A percentile compares a stretch with the other conserved stretches of the same genome.
phyloP scores from a whole-genome alignment of 1,140 invertebrate genomes.

The Anoplolepis gracilipes region DNA sequence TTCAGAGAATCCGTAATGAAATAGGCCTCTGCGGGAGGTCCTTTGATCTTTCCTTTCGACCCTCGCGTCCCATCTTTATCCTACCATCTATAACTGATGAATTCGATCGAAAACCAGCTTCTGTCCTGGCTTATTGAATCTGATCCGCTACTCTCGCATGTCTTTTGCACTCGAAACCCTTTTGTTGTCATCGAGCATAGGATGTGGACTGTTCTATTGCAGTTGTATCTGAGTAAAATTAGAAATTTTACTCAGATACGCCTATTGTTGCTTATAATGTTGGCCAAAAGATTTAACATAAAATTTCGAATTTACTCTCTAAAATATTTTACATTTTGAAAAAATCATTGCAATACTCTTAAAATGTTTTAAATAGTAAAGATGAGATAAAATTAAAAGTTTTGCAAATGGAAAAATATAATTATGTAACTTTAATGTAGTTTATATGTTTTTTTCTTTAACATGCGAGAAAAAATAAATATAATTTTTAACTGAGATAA shows the following conservation, averaged over 20 bases:
- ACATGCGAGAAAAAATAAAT: background rate
- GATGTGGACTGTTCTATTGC: background rate
- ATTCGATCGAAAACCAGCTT: slow-evolving; percentile 56
- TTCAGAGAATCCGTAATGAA: slow-evolving; percentile 43
- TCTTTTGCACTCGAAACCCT: slow-evolving; percentile 15
- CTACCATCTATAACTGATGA: slow-evolving; percentile 13
- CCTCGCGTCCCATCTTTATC: slow-evolving; percentile 42
- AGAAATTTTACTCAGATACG: slow-evolving; percentile 9
- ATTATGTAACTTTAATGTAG: background rate
- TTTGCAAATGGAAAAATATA: background rate
- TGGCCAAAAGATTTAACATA: background rate
- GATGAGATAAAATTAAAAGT: background rate
- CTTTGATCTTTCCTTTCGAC: slow-evolving; percentile 55
- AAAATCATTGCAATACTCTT: too few species aligned
- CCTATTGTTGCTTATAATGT: background rate
- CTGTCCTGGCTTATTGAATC: slow-evolving; percentile 55
- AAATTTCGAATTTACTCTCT: background rate
- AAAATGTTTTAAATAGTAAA: background rate
- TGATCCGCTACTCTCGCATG: slow-evolving; percentile 10
- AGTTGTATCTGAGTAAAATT: background rate
- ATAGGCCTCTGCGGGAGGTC: slow-evolving; percentile 29
- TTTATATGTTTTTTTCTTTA: slow-evolving; percentile 2
- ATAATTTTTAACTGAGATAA: background rate
- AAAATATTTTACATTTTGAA: background rate
- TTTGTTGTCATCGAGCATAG: slow-evolving; percentile 24